Evolutionary conservation across 2,113 vertebrate genomes (phyloP).

Genomic region (Phocoena sinus): DNA sequence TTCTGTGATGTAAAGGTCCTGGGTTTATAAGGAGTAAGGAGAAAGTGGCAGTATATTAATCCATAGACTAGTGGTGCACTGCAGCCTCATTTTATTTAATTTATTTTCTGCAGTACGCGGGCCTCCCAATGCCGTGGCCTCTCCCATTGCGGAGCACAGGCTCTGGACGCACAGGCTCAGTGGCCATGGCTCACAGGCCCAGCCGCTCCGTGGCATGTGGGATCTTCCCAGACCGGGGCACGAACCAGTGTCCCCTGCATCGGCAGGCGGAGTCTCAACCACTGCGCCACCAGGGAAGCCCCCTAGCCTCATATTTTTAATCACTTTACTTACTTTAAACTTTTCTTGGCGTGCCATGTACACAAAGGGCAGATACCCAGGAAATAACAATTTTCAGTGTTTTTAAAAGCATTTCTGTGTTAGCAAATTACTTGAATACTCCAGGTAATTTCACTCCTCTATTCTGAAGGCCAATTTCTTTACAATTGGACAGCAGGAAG

Average conservation of each 20-base stretch:
- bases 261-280: no score
- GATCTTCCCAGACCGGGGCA: no score
- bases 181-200: no score
- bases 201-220: no score
- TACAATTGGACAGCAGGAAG: constrained; percentile 53
- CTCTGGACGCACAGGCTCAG: no score
- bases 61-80: neutral
- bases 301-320: neutral
- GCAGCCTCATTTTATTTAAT: neutral
- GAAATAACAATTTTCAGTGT: neutral
- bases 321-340: constrained; percentile 27
- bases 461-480: constrained; percentile 26
- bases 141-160: no score
- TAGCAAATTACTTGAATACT: neutral
- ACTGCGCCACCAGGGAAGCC: no score
- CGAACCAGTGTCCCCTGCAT: no score
- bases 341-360: neutral
- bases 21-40: neutral
- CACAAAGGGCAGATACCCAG: neutral
- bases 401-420: constrained; percentile 15
- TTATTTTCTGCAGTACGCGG: no score
- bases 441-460: neutral
- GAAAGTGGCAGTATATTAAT: neutral
- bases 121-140: no score
- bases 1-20: neutral